Evolutionary conservation across 1,140 invertebrate genomes (phyloP).

Genomic region (Gonioctena quinquepunctata): DNA sequence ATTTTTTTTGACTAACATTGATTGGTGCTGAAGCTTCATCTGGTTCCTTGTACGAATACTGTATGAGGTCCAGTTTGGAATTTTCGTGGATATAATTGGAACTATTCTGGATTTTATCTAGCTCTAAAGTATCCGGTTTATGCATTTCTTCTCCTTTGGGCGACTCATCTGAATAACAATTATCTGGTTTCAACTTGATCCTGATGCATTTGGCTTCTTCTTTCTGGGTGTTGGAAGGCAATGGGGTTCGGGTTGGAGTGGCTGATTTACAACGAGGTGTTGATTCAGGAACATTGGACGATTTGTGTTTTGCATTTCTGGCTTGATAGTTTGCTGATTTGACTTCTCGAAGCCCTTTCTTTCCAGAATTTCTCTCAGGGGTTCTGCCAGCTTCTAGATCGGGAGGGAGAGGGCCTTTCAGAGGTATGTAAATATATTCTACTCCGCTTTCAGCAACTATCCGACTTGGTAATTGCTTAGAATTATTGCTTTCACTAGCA

Average conservation of each 20-base stretch:
- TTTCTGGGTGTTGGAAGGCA: constrained; percentile 17
- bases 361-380: neutral
- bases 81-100: constrained; percentile 26
- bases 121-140: constrained; percentile 38
- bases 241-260: constrained; percentile 36
- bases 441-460: constrained; percentile 49
- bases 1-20: constrained; percentile 44
- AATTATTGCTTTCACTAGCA: constrained; percentile 24
- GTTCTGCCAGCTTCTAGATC: constrained; percentile 21
- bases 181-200: constrained; percentile 68
- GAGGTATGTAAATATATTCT: constrained; percentile 54
- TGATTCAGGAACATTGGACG: neutral
- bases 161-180: constrained; percentile 61
- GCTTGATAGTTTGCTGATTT: constrained; percentile 4
- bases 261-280: constrained; percentile 33
- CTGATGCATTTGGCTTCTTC: constrained; percentile 64
- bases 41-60: constrained; percentile 41
- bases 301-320: constrained; percentile 9
- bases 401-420: constrained; percentile 52
- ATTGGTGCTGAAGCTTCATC: constrained; percentile 44
- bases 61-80: neutral
- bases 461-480: constrained; percentile 29
- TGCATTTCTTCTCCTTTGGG: constrained; percentile 17
- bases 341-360: constrained; percentile 23
- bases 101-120: constrained; percentile 15